Evolutionary conservation across 2,797 vertebrate species (phyloP), one percentile per base, ranked within the genome.

Genomic region (Heteromormyrus szaboi): DNA sequence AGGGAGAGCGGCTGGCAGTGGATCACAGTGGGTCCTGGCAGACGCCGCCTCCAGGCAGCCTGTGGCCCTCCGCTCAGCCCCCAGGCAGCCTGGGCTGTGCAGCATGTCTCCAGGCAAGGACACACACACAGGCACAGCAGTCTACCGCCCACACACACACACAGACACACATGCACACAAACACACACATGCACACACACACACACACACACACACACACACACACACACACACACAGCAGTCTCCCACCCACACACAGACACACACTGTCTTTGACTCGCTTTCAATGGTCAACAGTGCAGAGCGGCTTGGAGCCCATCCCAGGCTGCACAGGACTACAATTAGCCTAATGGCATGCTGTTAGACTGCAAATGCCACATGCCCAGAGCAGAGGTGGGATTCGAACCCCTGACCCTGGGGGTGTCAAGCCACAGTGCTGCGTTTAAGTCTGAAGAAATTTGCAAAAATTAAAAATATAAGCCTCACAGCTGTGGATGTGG

Each of bases 1-100:
- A 95, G 94, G 94, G 93, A 94, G 94, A 91, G 91, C 90, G 93
- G 92, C 93, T 96, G 95, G 95, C 94, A 93, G 92, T 56, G 89
- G 94, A 94, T 96, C 95, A 96, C 93, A 95, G 93, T 54, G 91
- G 93, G 90, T 92, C 93, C 93, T 93, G 94, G 94, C 95, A 94
- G 94, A 92, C 93, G 94, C 94, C 93, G 93, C 93, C 93, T 89
- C 90, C 90, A 92, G 94, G 68, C 72, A 87, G 76, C 72, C 51
- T 44, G 22, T 19, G 51, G 88, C 25, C 22, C 89, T 88, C 81
- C 87, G 53, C 79, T 37, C 81, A 48, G 87, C 72, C 48, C 86
- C 85, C 62, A 62, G 88, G 41, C 41, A 46, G 81, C 46, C 37
- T 33, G 17, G 22, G 65, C 50, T 19, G n/a, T 4, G 22, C 62